Base-by-base conservation (phyloP, 2,797 vertebrate genomes). In the Anguilla megastoma region DNA sequence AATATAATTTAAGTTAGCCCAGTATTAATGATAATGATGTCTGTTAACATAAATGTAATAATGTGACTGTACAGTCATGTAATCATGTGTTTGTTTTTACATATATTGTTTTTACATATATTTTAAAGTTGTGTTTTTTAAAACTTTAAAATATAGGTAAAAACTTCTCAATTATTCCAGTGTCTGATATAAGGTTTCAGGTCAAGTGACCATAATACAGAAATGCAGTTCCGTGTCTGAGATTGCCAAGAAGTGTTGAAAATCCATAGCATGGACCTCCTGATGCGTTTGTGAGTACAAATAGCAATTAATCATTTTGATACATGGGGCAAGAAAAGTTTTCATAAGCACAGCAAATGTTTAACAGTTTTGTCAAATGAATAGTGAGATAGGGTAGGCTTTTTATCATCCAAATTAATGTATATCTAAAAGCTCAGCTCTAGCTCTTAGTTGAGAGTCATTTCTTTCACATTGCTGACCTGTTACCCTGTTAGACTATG, bases 221-320 rank as follows among this genome's bases (percentile, higher is more conserved):
- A 5, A 76, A 76, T 76, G 74, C 30, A 41, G 74, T 18, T 76
- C 71, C 16, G 2, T 76, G 33, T 30, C 30, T 74, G 69, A 27
- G 7, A 74, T 74, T 14, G 27, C 30, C 12, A 80, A 88, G 36
- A 84, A n/a, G 7, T 10, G 87, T 88, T 69, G 63, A 58, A 33
- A 86, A 56, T 10, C 41, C 0, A 60, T 33, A 58, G 56, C 27
- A 88, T 84, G 87, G 89, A 79, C 56, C 56, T 18, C 56, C 56
- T 18, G 3, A 63, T 63, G 8, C 1, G 21, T 86, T 52, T 86
- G 10, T 27, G 45, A 85, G 30, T 41, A 4, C 7, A 85, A 52
- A 21, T 60, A 86, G 4, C 87, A 82, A 91, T 87, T 24, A 45
- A 90, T 89, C 71, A 86, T 50, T 58, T 30, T 71, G 86, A 90